These are phyloP conservation scores for Mobula birostris DNA, from an alignment of 2,113 vertebrate genomes.

Conservation along the genomic window DNA sequence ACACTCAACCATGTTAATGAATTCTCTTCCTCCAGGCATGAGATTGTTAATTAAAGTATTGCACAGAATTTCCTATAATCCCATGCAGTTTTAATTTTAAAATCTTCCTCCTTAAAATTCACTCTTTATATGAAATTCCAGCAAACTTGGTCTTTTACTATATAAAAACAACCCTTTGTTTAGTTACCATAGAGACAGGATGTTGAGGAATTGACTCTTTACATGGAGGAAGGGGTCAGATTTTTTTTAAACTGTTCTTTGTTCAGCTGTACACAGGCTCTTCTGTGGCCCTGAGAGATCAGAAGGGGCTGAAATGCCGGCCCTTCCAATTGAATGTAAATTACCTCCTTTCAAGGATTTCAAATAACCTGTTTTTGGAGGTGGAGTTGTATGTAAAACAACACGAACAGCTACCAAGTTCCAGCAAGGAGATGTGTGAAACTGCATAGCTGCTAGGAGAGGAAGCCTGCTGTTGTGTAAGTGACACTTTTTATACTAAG, in stretches of 20 bases:
- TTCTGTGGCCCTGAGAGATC: conserved; percentile 1
- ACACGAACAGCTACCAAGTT: background rate
- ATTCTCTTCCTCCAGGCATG: background rate
- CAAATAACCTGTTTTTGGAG: conserved; percentile 25
- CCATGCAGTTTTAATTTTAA: background rate
- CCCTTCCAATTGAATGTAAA: conserved; percentile 29
- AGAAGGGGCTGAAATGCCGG: background rate
- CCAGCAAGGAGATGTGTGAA: background rate
- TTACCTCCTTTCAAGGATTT: background rate
- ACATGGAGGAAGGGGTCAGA: conserved; percentile 6
- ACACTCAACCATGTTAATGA: background rate
- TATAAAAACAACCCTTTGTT: conserved; percentile 24
- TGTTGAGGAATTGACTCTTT: conserved; percentile 36
- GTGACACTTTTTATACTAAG: background rate
- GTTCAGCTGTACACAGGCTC: conserved; percentile 30
- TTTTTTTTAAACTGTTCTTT: conserved; percentile 12
- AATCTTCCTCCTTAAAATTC: background rate
- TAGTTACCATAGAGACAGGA: conserved; percentile 35
- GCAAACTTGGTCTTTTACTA: background rate
- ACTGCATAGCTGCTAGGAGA: background rate
- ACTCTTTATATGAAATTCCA: background rate
- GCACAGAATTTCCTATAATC: background rate
- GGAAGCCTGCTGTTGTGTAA: background rate
- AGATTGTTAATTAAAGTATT: background rate
- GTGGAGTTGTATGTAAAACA: background rate